Conservation (phyloP, 2,888 invertebrate genomes). For the Oasisia sp. region DNA sequence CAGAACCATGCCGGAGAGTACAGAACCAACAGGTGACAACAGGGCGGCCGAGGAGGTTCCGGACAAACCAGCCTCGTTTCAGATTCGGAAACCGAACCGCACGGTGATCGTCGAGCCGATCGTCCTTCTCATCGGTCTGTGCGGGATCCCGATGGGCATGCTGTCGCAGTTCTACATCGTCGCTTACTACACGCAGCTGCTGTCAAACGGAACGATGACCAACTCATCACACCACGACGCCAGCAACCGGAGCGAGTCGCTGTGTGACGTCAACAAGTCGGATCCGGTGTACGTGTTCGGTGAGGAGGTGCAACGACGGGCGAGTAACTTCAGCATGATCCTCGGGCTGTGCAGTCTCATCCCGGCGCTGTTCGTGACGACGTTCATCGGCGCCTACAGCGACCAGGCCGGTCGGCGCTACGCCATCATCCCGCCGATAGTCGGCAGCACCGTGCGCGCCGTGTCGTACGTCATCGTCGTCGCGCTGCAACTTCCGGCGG, state of each 20-base stretch:
- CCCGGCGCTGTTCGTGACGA: conserved; percentile 36
- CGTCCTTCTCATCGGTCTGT: conserved; percentile 28
- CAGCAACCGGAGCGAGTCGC: conserved; percentile 24
- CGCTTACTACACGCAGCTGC: neutral
- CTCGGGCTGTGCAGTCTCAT: conserved; percentile 17
- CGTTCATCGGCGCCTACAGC: conserved; percentile 39
- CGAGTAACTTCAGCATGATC: conserved; percentile 31
- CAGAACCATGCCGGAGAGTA: neutral
- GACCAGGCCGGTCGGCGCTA: conserved; percentile 37
- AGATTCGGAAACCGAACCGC: conserved; percentile 22
- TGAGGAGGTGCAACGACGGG: conserved; percentile 28
- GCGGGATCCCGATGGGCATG: conserved; percentile 28
- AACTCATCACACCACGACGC: neutral
- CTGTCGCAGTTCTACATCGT: conserved; percentile 32
- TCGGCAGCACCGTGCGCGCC: conserved; percentile 25
- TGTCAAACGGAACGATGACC: neutral
- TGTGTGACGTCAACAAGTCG: conserved; percentile 26
- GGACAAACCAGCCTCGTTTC: neutral
- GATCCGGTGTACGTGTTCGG: conserved; percentile 23
- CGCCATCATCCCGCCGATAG: conserved; percentile 39
- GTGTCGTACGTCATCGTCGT: conserved; percentile 29
- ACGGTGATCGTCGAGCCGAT: conserved; percentile 36
- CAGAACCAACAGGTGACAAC: neutral
- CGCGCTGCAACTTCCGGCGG: conserved; percentile 26
- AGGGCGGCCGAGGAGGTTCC: neutral